phyloP scores from a whole-genome alignment of 2,797 vertebrate genomes.

The Hydrocynus forskahlii region DNA sequence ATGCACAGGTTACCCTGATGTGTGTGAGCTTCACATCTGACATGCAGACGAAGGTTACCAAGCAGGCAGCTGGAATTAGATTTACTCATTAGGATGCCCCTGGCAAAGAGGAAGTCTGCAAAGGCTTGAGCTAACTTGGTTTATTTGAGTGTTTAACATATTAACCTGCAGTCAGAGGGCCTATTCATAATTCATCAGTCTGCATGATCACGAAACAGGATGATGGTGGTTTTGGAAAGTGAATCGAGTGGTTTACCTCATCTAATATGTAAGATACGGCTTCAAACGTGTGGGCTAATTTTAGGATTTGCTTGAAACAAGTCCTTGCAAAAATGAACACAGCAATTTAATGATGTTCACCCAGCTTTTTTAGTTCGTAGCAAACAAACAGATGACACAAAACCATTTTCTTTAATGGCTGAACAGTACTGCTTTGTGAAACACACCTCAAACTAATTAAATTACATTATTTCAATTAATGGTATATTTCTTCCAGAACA shows the following conservation, averaged over 20 bases:
- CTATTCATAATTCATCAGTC: background rate
- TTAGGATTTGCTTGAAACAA: background rate
- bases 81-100: background rate
- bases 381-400: too few relatives aligned
- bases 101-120: background rate
- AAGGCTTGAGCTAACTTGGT: background rate
- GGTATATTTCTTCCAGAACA: too few relatives aligned
- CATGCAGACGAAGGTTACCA: background rate
- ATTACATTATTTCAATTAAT: too few relatives aligned
- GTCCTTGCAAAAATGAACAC: too few relatives aligned
- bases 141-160: conserved; percentile 27
- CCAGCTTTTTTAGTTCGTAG: too few relatives aligned
- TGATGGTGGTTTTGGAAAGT: background rate
- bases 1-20: background rate
- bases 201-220: background rate
- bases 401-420: too few relatives aligned
- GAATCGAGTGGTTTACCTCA: background rate
- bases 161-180: background rate
- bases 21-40: conserved; percentile 1
- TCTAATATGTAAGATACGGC: background rate
- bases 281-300: background rate
- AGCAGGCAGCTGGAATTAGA: background rate
- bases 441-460: too few relatives aligned
- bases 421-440: too few relatives aligned
- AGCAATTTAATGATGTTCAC: too few relatives aligned